phyloP scores from a whole-genome alignment of 2,888 invertebrate genomes.

The Amphipoea oculea region DNA sequence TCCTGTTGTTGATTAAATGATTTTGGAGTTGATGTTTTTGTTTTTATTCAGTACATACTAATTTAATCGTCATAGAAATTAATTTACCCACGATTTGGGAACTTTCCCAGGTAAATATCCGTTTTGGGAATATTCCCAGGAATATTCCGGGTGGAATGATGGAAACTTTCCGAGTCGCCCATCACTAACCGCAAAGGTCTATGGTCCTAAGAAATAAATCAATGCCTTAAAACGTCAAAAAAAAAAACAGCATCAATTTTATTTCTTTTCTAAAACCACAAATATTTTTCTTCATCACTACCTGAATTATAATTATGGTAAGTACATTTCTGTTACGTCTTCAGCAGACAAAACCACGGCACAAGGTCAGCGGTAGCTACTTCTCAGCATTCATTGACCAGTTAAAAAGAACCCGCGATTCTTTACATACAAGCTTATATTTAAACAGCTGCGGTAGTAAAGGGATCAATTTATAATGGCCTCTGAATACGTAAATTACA shows the following conservation, averaged over 20 bases:
- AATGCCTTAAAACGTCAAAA: background rate
- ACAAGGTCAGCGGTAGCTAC: slow-evolving; percentile 64
- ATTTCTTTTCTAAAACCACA: slow-evolving; percentile 7
- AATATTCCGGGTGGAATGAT: no score
- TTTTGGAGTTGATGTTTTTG: no score
- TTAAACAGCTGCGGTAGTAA: slow-evolving; percentile 60
- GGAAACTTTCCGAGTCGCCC: no score
- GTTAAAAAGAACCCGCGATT: slow-evolving; percentile 57
- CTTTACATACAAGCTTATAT: slow-evolving; percentile 54
- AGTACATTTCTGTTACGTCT: slow-evolving; percentile 57
- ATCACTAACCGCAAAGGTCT: no score
- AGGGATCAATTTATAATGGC: slow-evolving; percentile 75
- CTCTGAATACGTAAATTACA: slow-evolving; percentile 79
- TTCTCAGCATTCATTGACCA: slow-evolving; percentile 62
- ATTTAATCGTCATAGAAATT: no score
- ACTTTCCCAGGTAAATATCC: no score
- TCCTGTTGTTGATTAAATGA: no score
- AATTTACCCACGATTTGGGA: no score
- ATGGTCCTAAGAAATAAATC: background rate
- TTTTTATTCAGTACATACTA: no score
- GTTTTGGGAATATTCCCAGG: no score
- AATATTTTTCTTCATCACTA: background rate
- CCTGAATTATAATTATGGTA: slow-evolving; percentile 27
- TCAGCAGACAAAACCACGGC: slow-evolving; percentile 60
- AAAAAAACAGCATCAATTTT: background rate